A percentile compares a stretch with the other conserved stretches of the same genome.
Conservation (phyloP, 2,113 vertebrate species). For the Menidia beryllina region DNA sequence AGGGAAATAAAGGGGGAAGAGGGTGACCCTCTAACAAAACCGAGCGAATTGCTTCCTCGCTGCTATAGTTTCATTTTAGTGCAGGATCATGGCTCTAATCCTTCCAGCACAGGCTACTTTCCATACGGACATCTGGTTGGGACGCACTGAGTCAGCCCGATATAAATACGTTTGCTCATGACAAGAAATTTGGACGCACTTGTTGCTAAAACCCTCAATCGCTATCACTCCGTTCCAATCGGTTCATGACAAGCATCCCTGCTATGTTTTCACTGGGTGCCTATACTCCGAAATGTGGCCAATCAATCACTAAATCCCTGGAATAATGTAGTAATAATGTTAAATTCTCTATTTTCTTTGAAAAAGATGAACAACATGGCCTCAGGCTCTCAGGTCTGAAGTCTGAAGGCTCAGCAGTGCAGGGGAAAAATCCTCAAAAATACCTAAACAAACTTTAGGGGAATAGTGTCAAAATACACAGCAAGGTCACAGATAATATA, state of each 20-base stretch:
- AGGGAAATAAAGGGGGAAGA: background rate
- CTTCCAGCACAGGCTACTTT: slow-evolving; percentile 1
- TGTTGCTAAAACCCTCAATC: slow-evolving; percentile 1
- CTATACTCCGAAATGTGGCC: no score
- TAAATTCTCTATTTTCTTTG: slow-evolving; percentile 16
- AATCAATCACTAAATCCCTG: no score
- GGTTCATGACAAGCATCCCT: slow-evolving; percentile 8
- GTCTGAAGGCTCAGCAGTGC: slow-evolving; percentile 10
- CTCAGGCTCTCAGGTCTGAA: no score
- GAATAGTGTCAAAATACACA: background rate
- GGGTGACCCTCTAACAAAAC: background rate
- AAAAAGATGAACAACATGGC: no score
- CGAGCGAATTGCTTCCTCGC: background rate
- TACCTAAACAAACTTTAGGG: background rate
- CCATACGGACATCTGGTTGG: background rate
- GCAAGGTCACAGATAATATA: slow-evolving; percentile 1
- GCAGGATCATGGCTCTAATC: background rate
- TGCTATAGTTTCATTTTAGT: background rate
- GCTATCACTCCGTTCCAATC: background rate
- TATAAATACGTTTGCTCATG: slow-evolving; percentile 29
- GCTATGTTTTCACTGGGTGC: background rate
- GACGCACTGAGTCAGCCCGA: slow-evolving; percentile 30
- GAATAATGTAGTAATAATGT: background rate
- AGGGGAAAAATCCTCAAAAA: slow-evolving; percentile 8
- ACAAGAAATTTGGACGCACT: slow-evolving; percentile 44